Evolutionary conservation across 1,140 invertebrate genomes (phyloP).

Genomic region (Magallana angulata): DNA sequence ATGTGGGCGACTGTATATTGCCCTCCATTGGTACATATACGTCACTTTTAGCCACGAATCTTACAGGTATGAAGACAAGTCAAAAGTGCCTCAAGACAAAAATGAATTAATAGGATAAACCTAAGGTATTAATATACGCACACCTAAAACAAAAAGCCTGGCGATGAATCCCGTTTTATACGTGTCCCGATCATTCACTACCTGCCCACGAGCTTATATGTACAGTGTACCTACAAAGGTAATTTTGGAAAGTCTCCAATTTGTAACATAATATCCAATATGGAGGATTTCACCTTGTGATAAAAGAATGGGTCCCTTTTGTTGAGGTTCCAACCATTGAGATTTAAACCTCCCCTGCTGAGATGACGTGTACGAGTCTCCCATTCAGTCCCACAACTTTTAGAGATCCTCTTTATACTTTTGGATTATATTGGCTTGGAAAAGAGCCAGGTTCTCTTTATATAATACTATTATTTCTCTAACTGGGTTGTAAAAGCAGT

Average conservation of each 20-base stretch:
- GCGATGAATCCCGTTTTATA: background rate
- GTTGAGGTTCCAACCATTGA: background rate
- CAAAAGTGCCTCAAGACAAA: too few species aligned
- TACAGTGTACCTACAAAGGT: background rate
- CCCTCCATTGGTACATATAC: too few species aligned
- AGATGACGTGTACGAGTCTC: background rate
- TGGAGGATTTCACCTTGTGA: background rate
- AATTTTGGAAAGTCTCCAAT: background rate
- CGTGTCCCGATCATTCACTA: background rate
- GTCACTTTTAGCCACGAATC: too few species aligned
- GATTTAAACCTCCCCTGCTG: background rate
- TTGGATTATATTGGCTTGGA: background rate
- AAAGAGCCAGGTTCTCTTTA: background rate
- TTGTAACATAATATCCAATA: background rate
- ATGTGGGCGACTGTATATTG: too few species aligned
- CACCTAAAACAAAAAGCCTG: too few species aligned
- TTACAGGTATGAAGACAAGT: too few species aligned
- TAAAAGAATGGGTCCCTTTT: background rate
- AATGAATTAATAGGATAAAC: too few species aligned
- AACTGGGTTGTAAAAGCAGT: constrained; percentile 31
- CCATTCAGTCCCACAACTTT: background rate
- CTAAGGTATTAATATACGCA: too few species aligned
- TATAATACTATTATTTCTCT: constrained; percentile 1
- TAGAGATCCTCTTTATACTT: background rate
- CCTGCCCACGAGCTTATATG: background rate